Evolutionary conservation across 2,797 vertebrate genomes (phyloP).

Genomic region (Thripadectes ignobilis): DNA sequence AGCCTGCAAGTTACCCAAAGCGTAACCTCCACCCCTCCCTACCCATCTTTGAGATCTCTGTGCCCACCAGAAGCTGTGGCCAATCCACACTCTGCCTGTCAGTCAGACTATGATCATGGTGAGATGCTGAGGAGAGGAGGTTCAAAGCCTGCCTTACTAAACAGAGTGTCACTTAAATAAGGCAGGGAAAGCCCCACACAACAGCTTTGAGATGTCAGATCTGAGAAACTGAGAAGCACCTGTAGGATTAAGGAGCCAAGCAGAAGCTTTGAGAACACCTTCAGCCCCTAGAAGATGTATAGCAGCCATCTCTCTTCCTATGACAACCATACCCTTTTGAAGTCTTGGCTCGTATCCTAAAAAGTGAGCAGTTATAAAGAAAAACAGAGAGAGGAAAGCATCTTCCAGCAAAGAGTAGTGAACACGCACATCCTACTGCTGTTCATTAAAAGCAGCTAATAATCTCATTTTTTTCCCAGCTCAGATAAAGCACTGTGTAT

Average conservation of each 20-base stretch:
- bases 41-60: not conserved
- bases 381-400: not conserved
- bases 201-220: not conserved
- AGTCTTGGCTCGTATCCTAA: not conserved
- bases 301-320: not conserved
- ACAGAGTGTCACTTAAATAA: not conserved
- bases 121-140: accelerated
- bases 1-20: not conserved
- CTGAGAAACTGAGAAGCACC: not conserved
- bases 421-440: not conserved
- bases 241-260: not conserved
- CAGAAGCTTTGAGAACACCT: not conserved
- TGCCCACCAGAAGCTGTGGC: not conserved
- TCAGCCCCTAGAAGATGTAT: not conserved
- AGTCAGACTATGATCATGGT: accelerated
- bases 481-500: constrained; percentile 15
- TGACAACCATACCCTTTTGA: not conserved
- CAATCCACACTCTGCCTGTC: not conserved
- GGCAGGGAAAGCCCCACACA: not conserved
- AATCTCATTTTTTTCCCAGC: not conserved
- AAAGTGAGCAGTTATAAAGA: not conserved
- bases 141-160: not conserved
- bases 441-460: constrained; percentile 62
- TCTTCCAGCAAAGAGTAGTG: not conserved
- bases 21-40: accelerated